Conservation (phyloP, 2,797 vertebrate genomes). For the Microctenopoma lineatum region DNA sequence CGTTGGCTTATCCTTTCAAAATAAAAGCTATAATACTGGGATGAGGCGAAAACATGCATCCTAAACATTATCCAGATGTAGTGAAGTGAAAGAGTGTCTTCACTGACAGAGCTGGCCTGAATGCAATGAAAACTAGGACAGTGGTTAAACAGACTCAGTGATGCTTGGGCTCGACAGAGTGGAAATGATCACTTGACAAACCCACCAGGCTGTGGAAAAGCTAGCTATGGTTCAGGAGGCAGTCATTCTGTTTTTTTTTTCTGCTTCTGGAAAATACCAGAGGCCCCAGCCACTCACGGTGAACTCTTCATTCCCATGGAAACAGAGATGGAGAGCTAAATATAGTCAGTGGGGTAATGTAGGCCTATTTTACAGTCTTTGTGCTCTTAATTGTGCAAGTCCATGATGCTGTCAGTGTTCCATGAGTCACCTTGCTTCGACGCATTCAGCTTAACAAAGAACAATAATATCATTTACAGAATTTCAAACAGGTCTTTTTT, state of each 20-base stretch:
- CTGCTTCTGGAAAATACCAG: constrained; percentile 68
- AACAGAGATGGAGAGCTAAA: constrained; percentile 69
- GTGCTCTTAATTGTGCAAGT: constrained; percentile 27
- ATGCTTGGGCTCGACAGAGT: constrained; percentile 65
- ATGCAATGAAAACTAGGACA: constrained; percentile 62
- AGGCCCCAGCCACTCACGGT: constrained; percentile 42
- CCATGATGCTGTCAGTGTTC: constrained; percentile 8
- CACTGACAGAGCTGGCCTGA: constrained; percentile 9
- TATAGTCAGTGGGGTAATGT: constrained; percentile 58
- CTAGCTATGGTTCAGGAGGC: constrained; percentile 45
- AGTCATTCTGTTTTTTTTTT: constrained; percentile 31
- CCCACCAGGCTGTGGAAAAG: constrained; percentile 65
- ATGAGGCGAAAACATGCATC: not conserved
- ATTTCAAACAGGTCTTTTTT: not conserved
- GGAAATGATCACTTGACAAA: constrained; percentile 75
- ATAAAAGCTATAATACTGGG: constrained; percentile 2
- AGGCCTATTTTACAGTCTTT: constrained; percentile 34
- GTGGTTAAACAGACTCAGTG: constrained; percentile 54
- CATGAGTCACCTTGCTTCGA: constrained; percentile 11
- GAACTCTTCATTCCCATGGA: constrained; percentile 76
- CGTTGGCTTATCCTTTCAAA: not conserved
- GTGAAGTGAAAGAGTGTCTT: constrained; percentile 30
- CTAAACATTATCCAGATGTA: constrained; percentile 51
- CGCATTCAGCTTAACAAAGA: constrained; percentile 16
- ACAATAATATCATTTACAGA: not conserved